phyloP scores from a whole-genome alignment of 2,797 vertebrate genomes.

The Aplochiton taeniatus region DNA sequence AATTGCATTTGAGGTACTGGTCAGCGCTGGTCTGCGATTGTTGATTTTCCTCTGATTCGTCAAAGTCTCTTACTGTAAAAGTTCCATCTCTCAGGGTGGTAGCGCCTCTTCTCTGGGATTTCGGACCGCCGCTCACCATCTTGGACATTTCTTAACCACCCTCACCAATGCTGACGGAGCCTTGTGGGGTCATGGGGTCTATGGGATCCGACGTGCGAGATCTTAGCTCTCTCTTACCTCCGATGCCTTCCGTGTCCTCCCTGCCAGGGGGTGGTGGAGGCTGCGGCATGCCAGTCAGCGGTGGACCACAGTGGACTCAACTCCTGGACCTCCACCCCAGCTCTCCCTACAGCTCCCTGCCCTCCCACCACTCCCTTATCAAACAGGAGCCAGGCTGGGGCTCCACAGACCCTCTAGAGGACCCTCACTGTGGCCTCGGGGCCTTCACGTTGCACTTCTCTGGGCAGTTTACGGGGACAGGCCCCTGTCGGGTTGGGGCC shows the following conservation, averaged over 20 bases:
- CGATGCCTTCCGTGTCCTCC: slow-evolving; percentile 80
- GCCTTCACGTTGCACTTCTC: slow-evolving; percentile 98
- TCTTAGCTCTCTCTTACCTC: slow-evolving; percentile 81
- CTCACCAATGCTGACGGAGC: slow-evolving; percentile 71
- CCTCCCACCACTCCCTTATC: slow-evolving; percentile 90
- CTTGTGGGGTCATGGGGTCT: slow-evolving; percentile 77
- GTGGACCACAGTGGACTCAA: slow-evolving; percentile 89
- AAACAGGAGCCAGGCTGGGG: slow-evolving; percentile 97
- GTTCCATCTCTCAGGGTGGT: slow-evolving; percentile 17
- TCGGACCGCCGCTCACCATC: slow-evolving; percentile 32
- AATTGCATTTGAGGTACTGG: too few species aligned
- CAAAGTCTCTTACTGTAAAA: slow-evolving; percentile 13
- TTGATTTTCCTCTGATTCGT: too few species aligned
- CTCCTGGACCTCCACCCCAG: slow-evolving; percentile 85
- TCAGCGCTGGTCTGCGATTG: too few species aligned
- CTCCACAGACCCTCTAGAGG: slow-evolving; percentile 84
- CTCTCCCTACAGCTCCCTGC: slow-evolving; percentile 85
- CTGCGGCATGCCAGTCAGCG: slow-evolving; percentile 84
- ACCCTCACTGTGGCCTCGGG: slow-evolving; percentile 88
- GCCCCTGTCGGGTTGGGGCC: slow-evolving; percentile 88
- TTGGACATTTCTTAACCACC: slow-evolving; percentile 24
- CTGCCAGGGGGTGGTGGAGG: slow-evolving; percentile 77
- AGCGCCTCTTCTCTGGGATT: slow-evolving; percentile 8
- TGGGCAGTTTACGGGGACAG: slow-evolving; percentile 90
- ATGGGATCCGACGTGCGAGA: slow-evolving; percentile 90